Percentiles rank a stretch among this genome's conserved stretches.
Conservation (phyloP, 1,140 invertebrate species). For the Papilio xuthus region DNA sequence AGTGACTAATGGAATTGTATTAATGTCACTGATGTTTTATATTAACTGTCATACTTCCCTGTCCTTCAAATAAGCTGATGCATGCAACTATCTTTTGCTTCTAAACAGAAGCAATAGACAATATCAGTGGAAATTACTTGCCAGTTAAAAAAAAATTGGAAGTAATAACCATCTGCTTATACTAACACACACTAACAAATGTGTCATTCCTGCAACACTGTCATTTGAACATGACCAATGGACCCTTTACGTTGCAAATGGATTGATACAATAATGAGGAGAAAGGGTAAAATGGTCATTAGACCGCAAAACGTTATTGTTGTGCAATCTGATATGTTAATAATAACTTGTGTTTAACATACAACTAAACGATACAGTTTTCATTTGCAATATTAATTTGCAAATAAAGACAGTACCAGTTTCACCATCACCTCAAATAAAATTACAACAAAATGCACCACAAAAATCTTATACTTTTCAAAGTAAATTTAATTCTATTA, state of each 20-base stretch:
- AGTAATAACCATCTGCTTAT: slow-evolving; percentile 56
- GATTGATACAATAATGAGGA: slow-evolving; percentile 1
- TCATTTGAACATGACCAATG: slow-evolving; percentile 38
- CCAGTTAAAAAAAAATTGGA: not conserved
- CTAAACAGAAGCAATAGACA: slow-evolving; percentile 46
- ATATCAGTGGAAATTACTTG: slow-evolving; percentile 49
- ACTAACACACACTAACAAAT: slow-evolving; percentile 64
- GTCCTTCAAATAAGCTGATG: slow-evolving; percentile 70
- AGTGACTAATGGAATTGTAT: slow-evolving; percentile 27
- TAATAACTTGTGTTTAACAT: slow-evolving; percentile 39
- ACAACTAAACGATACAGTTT: slow-evolving; percentile 46
- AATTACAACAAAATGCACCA: slow-evolving; percentile 26
- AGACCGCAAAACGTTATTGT: slow-evolving; percentile 23
- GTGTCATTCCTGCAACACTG: slow-evolving; percentile 55
- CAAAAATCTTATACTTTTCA: slow-evolving; percentile 24
- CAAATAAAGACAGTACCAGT: slow-evolving; percentile 40
- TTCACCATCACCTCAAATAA: slow-evolving; percentile 56
- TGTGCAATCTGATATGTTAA: slow-evolving; percentile 35
- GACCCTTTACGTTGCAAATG: slow-evolving; percentile 32
- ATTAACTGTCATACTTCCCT: slow-evolving; percentile 71
- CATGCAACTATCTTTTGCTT: slow-evolving; percentile 64
- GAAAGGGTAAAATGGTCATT: slow-evolving; percentile 35
- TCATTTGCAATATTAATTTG: slow-evolving; percentile 38
- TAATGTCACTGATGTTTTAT: slow-evolving; percentile 29
- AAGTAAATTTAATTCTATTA: not conserved